Percentiles rank a stretch among this genome's conserved stretches.
Conservation (phyloP, 2,888 invertebrate genomes). For the Rhingia campestris region DNA sequence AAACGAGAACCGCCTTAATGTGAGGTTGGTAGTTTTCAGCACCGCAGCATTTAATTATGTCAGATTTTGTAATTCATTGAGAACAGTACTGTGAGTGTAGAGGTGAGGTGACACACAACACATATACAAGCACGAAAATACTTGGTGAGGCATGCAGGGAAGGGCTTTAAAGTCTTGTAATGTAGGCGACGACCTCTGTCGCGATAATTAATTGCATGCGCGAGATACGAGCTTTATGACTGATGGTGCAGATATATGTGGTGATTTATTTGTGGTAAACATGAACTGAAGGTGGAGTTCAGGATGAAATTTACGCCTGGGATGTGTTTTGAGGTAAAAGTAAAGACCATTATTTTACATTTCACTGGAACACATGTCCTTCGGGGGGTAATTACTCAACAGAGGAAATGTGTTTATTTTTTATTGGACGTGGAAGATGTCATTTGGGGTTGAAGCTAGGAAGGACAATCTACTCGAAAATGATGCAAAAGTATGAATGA, state of each 20-base stretch:
- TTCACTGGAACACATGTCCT: background rate
- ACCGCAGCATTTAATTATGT: slow-evolving; percentile 40
- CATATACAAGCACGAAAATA: background rate
- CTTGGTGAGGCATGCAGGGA: background rate
- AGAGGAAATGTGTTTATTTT: background rate
- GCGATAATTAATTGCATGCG: slow-evolving; percentile 43
- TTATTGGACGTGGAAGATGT: background rate
- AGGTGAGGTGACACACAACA: background rate
- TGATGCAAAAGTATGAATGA: too few species aligned
- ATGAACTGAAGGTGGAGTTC: slow-evolving; percentile 24
- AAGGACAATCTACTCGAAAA: too few species aligned
- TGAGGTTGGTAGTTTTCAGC: slow-evolving; percentile 14
- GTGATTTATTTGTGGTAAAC: slow-evolving; percentile 43
- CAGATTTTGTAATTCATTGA: slow-evolving; percentile 35
- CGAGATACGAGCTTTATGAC: slow-evolving; percentile 20
- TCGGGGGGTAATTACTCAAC: background rate
- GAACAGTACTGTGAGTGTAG: slow-evolving; percentile 9
- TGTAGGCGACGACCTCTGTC: slow-evolving; percentile 26
- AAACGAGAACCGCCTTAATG: background rate
- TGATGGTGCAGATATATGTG: slow-evolving; percentile 11
- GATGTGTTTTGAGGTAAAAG: background rate
- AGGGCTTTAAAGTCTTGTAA: background rate
- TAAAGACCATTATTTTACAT: background rate
- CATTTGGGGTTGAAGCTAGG: background rate
- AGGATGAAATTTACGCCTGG: background rate